Percentiles rank a stretch among this genome's conserved stretches.
These are phyloP conservation scores for Xanthia icteritia DNA, from an alignment of 2,888 invertebrate species.

Conservation along the genomic window DNA sequence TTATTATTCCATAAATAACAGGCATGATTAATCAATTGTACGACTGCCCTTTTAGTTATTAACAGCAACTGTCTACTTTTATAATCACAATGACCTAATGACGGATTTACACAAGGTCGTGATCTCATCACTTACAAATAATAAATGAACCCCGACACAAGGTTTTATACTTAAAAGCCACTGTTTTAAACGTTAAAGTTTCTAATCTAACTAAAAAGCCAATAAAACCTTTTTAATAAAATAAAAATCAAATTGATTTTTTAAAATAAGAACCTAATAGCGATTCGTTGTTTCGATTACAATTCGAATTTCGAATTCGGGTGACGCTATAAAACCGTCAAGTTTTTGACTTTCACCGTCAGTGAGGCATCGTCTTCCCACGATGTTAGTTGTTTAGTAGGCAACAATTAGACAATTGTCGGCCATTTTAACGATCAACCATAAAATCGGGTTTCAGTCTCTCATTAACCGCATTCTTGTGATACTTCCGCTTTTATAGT, in stretches of 20 bases:
- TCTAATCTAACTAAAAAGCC: slow-evolving; percentile 51
- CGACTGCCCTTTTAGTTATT: slow-evolving; percentile 33
- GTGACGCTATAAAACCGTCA: slow-evolving; percentile 84
- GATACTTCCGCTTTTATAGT: slow-evolving; percentile 91
- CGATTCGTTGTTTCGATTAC: slow-evolving; percentile 85
- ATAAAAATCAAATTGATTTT: slow-evolving; percentile 82
- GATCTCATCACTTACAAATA: slow-evolving; percentile 52
- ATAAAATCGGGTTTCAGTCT: slow-evolving; percentile 89
- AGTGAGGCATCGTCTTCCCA: slow-evolving; percentile 86
- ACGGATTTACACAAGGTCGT: slow-evolving; percentile 42
- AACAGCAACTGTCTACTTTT: slow-evolving; percentile 18
- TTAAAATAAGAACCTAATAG: slow-evolving; percentile 82
- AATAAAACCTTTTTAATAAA: slow-evolving; percentile 70
- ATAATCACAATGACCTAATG: slow-evolving; percentile 43
- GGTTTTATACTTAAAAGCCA: slow-evolving; percentile 63
- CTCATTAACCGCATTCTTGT: slow-evolving; percentile 90
- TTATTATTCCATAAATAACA: slow-evolving; percentile 29
- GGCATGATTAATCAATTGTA: slow-evolving; percentile 19
- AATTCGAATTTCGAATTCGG: slow-evolving; percentile 83
- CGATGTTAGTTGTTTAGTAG: slow-evolving; percentile 86
- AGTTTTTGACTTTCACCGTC: slow-evolving; percentile 87
- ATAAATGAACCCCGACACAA: slow-evolving; percentile 42
- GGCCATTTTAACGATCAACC: slow-evolving; percentile 88
- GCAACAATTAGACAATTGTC: slow-evolving; percentile 90
- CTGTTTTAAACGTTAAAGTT: slow-evolving; percentile 59